A percentile compares a stretch with the other conserved stretches of the same genome.
phyloP scores from a whole-genome alignment of 64 coral and sea anemone genomes.

The Pocillopora damicornis region DNA sequence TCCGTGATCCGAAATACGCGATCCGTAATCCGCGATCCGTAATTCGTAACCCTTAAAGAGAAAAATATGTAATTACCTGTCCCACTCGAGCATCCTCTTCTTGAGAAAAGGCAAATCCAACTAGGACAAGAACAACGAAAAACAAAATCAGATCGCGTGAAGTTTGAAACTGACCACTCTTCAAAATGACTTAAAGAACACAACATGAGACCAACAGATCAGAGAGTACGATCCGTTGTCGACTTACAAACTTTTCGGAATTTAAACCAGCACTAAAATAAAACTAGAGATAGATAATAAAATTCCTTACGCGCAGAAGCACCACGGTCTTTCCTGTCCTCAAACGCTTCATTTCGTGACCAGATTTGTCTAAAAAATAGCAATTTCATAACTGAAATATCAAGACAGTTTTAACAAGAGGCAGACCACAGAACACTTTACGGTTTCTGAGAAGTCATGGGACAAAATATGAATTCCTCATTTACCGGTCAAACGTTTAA shows the following conservation, averaged over 20 bases:
- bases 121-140: slow-evolving; percentile 40
- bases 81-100: slow-evolving; percentile 83
- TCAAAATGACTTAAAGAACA: too few species aligned
- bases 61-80: slow-evolving; percentile 53
- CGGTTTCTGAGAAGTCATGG: too few species aligned
- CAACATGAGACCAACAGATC: too few species aligned
- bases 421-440: neutral
- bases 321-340: slow-evolving; percentile 49
- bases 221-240: too few species aligned
- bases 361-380: slow-evolving; percentile 46
- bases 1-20: neutral
- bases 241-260: too few species aligned
- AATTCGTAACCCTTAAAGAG: neutral
- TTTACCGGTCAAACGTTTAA: neutral
- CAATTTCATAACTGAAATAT: too few species aligned
- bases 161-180: too few species aligned
- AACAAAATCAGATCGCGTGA: neutral
- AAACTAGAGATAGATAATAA: neutral
- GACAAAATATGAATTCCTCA: neutral
- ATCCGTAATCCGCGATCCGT: neutral
- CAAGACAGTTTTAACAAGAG: neutral
- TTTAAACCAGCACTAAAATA: too few species aligned
- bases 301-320: slow-evolving; percentile 49
- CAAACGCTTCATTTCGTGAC: slow-evolving; percentile 50
- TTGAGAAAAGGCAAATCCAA: slow-evolving; percentile 99